These are phyloP conservation scores for Rhegmatorhina hoffmannsi DNA, from an alignment of 2,113 vertebrate species.

Conservation along the genomic window DNA sequence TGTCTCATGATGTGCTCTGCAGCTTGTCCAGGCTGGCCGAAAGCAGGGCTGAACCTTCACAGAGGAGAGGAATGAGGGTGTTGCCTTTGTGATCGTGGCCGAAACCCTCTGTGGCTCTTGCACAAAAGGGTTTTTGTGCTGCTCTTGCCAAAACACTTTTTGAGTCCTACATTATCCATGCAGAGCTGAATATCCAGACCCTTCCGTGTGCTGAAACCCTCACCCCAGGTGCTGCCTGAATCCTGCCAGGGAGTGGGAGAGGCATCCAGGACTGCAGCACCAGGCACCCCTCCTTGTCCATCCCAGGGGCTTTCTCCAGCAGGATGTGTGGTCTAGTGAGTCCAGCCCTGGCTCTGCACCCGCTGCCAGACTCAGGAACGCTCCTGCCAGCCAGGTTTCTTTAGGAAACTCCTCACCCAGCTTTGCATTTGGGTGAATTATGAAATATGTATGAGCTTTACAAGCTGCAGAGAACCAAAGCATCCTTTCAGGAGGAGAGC, in stretches of 20 bases:
- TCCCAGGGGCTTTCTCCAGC: neutral
- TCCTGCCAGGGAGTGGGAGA: neutral
- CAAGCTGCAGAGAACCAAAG: neutral
- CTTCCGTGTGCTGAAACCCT: neutral
- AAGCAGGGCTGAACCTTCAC: neutral
- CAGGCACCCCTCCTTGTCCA: rapidly evolving
- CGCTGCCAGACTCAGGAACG: neutral
- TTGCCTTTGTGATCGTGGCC: neutral
- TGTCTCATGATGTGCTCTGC: neutral
- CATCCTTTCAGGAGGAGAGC: neutral
- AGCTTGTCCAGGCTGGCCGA: neutral
- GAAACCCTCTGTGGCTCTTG: neutral
- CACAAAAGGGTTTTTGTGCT: neutral
- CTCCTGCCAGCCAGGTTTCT: neutral
- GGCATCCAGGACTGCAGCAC: neutral
- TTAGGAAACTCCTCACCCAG: neutral
- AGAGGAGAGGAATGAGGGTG: neutral
- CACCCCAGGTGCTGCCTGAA: neutral
- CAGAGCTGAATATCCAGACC: neutral
- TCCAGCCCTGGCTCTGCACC: neutral
- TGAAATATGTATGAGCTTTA: neutral
- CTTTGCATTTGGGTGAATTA: neutral
- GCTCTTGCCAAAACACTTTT: neutral
- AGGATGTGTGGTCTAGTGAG: rapidly evolving
- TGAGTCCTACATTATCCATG: rapidly evolving